Conservation (phyloP, 2,113 vertebrate genomes). For the Triplophysa rosa region DNA sequence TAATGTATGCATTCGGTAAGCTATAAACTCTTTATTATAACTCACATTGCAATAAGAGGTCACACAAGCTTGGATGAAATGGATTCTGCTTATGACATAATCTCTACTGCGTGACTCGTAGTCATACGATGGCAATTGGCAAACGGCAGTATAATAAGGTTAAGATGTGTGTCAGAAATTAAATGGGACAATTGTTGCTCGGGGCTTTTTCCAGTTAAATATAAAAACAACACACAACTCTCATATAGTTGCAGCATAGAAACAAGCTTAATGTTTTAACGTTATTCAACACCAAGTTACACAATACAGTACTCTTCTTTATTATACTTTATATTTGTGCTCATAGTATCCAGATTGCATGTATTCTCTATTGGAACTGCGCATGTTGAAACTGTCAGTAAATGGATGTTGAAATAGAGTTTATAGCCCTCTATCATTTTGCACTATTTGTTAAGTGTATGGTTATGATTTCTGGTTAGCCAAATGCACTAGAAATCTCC, state of each 20-base stretch:
- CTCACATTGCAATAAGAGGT: background rate
- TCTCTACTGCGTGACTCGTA: background rate
- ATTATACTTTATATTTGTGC: too few species aligned
- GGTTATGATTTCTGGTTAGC: background rate
- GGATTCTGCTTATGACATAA: conserved; percentile 8
- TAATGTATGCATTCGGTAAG: background rate
- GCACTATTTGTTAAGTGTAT: too few species aligned
- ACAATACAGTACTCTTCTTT: too few species aligned
- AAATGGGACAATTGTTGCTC: conserved; percentile 71
- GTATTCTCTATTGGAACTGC: too few species aligned
- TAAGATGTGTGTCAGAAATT: conserved; percentile 34
- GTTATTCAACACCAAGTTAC: too few species aligned
- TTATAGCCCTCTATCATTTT: too few species aligned
- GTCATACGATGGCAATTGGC: background rate
- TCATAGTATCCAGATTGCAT: too few species aligned
- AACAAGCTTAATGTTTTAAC: too few species aligned
- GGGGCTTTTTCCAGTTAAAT: conserved; percentile 25
- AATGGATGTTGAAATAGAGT: too few species aligned
- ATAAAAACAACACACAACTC: background rate
- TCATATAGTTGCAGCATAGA: too few species aligned
- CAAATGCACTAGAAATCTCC: background rate
- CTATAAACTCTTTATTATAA: background rate
- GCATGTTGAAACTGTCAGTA: too few species aligned
- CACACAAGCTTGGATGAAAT: background rate
- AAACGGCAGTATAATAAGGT: background rate